These are phyloP conservation scores for Perizoma affinitatum DNA, from an alignment of 2,888 invertebrate genomes.

Conservation along the genomic window DNA sequence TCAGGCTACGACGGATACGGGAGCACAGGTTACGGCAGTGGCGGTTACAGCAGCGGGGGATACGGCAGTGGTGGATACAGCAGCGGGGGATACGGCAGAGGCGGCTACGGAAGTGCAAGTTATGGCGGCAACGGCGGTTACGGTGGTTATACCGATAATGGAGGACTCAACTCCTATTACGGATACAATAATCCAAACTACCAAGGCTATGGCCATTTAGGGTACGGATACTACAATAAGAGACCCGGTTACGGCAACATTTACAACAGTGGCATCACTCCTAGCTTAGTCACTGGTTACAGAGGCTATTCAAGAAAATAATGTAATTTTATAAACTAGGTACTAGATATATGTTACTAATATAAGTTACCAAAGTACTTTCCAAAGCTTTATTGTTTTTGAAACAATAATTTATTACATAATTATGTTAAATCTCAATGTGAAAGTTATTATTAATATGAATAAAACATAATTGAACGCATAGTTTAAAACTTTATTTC, in stretches of 20 bases:
- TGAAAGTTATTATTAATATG: slow-evolving; percentile 21
- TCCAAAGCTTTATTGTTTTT: slow-evolving; percentile 56
- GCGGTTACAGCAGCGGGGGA: slow-evolving; percentile 39
- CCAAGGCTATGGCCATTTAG: slow-evolving; percentile 81
- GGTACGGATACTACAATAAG: slow-evolving; percentile 83
- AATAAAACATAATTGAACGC: slow-evolving; percentile 44
- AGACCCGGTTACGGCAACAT: slow-evolving; percentile 67
- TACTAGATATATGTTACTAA: no score
- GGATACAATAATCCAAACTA: slow-evolving; percentile 84
- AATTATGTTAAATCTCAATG: slow-evolving; percentile 19
- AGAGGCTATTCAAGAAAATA: slow-evolving; percentile 75
- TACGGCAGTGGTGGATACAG: slow-evolving; percentile 43
- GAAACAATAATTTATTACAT: slow-evolving; percentile 29
- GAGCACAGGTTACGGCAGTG: slow-evolving; percentile 27
- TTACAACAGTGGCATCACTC: slow-evolving; percentile 72
- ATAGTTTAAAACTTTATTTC: slow-evolving; percentile 61
- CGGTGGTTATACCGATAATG: slow-evolving; percentile 85
- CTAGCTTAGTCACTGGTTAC: slow-evolving; percentile 78
- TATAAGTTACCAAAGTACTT: slow-evolving; percentile 59
- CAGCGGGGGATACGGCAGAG: slow-evolving; percentile 24
- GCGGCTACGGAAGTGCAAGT: slow-evolving; percentile 21
- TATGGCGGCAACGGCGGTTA: slow-evolving; percentile 63
- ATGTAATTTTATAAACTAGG: slow-evolving; percentile 17
- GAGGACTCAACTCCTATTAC: slow-evolving; percentile 83
- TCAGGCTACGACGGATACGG: slow-evolving; percentile 29